These are phyloP conservation scores for Falco punctatus DNA, from an alignment of 2,113 vertebrate genomes.

Conservation along the genomic window DNA sequence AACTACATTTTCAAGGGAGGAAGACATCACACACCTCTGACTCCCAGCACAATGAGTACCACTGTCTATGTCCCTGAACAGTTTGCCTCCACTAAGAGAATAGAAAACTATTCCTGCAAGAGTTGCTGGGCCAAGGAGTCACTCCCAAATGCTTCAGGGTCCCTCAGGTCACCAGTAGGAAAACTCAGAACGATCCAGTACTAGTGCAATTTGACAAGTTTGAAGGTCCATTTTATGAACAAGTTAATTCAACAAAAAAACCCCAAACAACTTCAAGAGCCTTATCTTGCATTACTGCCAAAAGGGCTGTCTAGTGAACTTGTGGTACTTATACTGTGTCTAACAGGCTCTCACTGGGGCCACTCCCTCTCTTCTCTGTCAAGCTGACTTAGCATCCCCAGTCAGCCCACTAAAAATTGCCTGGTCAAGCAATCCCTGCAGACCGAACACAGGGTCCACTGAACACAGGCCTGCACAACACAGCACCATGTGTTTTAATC, in stretches of 20 bases:
- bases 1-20: not conserved
- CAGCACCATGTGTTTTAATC: not conserved
- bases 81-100: not conserved
- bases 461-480: not conserved
- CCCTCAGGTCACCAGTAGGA: not conserved
- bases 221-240: not conserved
- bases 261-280: not conserved
- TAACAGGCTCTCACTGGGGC: not conserved
- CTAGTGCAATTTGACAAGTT: not conserved
- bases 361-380: not conserved
- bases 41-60: rapidly evolving
- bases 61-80: not conserved
- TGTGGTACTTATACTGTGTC: not conserved
- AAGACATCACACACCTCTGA: not conserved
- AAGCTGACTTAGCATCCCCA: not conserved
- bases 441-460: not conserved
- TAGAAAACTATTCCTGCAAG: not conserved
- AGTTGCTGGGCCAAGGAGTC: not conserved
- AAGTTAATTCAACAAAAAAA: not conserved
- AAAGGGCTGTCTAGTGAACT: not conserved
- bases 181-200: not conserved
- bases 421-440: not conserved
- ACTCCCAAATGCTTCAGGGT: not conserved
- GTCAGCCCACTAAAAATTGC: not conserved
- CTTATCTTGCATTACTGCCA: not conserved